These are phyloP conservation scores for Rhopalosiphum nymphaeae DNA, from an alignment of 2,888 invertebrate species.

Conservation along the genomic window DNA sequence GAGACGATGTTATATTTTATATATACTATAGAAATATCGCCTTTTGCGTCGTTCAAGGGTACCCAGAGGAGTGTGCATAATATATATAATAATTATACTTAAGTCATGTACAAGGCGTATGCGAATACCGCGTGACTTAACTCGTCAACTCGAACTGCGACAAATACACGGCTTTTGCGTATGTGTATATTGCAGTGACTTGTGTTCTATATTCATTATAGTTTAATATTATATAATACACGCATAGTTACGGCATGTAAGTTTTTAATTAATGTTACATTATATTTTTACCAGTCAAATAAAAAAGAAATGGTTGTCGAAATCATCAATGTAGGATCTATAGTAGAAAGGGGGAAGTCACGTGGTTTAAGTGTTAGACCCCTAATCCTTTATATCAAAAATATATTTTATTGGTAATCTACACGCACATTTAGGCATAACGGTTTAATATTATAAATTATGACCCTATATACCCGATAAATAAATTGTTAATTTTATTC, in stretches of 20 bases:
- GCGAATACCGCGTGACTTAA: slow-evolving; percentile 8
- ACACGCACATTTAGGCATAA: background rate
- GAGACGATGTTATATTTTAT: background rate
- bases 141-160: slow-evolving; percentile 6
- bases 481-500: background rate
- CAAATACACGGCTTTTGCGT: background rate
- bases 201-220: background rate
- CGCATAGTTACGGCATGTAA: background rate
- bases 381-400: background rate
- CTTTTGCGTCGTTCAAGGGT: slow-evolving; percentile 55
- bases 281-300: background rate
- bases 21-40: slow-evolving; percentile 3
- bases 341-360: background rate
- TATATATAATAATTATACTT: background rate
- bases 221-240: background rate
- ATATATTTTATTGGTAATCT: background rate
- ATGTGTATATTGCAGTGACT: background rate
- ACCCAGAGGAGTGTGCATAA: slow-evolving; percentile 6
- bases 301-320: background rate
- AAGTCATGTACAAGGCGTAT: background rate
- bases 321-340: background rate
- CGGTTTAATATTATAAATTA: background rate
- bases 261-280: background rate
- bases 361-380: too few species aligned
- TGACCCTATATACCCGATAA: background rate